Evolutionary conservation across 2,888 invertebrate species (phyloP).

Genomic region (Endomychus coccineus): DNA sequence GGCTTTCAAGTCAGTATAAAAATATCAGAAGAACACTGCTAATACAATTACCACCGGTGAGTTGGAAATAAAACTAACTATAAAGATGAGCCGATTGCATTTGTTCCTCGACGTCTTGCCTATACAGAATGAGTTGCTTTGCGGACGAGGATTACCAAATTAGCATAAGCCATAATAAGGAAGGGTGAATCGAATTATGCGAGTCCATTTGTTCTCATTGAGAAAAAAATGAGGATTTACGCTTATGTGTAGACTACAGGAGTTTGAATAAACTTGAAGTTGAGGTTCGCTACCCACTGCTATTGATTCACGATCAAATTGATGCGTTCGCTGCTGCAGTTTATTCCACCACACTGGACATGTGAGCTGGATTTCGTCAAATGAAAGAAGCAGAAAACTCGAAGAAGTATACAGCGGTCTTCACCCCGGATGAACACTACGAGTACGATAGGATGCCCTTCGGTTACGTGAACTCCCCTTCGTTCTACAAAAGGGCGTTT

Average conservation of each 20-base stretch:
- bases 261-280: constrained; percentile 29
- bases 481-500: constrained; percentile 34
- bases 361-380: constrained; percentile 31
- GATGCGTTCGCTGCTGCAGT: constrained; percentile 20
- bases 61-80: too few species aligned
- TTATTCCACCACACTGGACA: constrained; percentile 29
- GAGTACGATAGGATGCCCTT: constrained; percentile 33
- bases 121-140: too few species aligned
- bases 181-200: constrained; percentile 26
- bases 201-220: constrained; percentile 24
- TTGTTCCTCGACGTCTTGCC: too few species aligned
- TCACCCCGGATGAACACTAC: constrained; percentile 30
- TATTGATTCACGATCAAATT: constrained; percentile 30
- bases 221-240: constrained; percentile 25
- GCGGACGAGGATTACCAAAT: too few species aligned
- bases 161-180: too few species aligned
- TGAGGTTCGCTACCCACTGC: constrained; percentile 30
- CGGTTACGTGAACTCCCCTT: constrained; percentile 31
- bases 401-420: constrained; percentile 29
- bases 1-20: too few species aligned
- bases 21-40: too few species aligned
- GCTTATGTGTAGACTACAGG: constrained; percentile 28
- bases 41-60: too few species aligned
- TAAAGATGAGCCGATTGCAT: too few species aligned
- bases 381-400: constrained; percentile 26